Evolutionary conservation across 2,888 invertebrate genomes (phyloP), one percentile per base, ranked within the genome.

Genomic region (Heteromurus nitidus): DNA sequence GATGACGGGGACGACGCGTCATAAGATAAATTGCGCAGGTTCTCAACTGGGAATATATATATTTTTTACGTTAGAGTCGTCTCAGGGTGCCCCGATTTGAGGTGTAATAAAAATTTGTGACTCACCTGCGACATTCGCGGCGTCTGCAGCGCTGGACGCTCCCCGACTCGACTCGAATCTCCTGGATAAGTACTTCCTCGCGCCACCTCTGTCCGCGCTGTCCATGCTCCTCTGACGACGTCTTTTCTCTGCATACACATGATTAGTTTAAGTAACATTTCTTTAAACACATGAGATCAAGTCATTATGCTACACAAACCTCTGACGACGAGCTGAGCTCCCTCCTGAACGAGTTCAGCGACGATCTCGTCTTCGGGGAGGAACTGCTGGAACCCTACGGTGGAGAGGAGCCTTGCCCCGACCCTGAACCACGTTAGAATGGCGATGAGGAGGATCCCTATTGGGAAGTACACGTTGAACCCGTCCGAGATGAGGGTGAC

Each of bases 391-490:
- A 98, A 97, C 42, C 98, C 99, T 85, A 99, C 91, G 84, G 95
- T 92, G 73, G 97, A 96, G 42, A 99, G 91, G 75, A 97, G 91
- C 67, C 98, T 93, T 75, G 96, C 95, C 73, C 99, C 99, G 55
- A 99, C 90, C 87, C 96, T 96, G 89, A 97, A 95, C 91, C 96
- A 97, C 0, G 98, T 99, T 76, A 97, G 95, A 76, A 96, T 90
- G 88, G 99, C 98, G 87, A 99, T 93, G 53, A 94, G 92, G 80
- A 99, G 92, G 89, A 99, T 98, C 81, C 96, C 93, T 93, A 99
- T 98, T 0, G 99, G 99, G 90, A 99, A 98, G 90, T 99, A 99
- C 74, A 99, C 95, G 90, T 99, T 99, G 91, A 99, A 99, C 9
- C 99, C 99, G 89, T 98, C 95, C 0, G 98, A 95, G 86, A 99